Evolutionary conservation across 2,888 invertebrate species (phyloP), one percentile per base, ranked within the genome.

Genomic region (Capitulum mitella): DNA sequence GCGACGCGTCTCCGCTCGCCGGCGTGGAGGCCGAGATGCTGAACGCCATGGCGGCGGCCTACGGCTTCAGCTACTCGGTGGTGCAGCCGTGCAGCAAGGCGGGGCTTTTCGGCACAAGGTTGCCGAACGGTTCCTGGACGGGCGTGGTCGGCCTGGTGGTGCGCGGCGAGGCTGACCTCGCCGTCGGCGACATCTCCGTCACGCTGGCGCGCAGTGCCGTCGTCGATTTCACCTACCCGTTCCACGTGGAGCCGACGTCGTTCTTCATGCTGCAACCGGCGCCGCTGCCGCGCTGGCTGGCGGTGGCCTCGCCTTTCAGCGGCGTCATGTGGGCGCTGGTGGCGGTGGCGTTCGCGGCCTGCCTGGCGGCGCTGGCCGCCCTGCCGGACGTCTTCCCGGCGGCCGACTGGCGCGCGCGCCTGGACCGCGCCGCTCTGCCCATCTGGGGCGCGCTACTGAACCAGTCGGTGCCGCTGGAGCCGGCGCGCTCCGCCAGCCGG

Each of bases 301-400:
- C 82, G 40, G 82, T 61, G 8, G 82, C 82, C 29, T 82, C 82
- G 78, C 16, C 80, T 80, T 78, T 78, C 74, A 54, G 78, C 40
- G n/a, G 51, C 76, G 26, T 80, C 87, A 83, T 86, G 87, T 83
- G 85, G 88, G 83, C 85, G 88, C 77, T 86, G 84, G 80, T 87
- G 84, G 83, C 86, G 86, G 83, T 88, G 85, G 82, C 70, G 83
- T 82, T 82, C 16, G 70, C 78, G 76, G 77, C 80, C 58, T 79
- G 81, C 64, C 80, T 80, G 34, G 78, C 77, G 80, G 81, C 70
- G 80, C 82, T 78, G 80, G 82, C 78, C 83, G 82, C 76, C 82
- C 85, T 84, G 85, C 85, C 83, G 85, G 85, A 8, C 85, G 85
- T 16, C 84, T 32, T 86, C 85, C n/a, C 54, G 54, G 22, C 26